Conservation (phyloP, 2,113 vertebrate genomes). For the Ageneiosus marmoratus region DNA sequence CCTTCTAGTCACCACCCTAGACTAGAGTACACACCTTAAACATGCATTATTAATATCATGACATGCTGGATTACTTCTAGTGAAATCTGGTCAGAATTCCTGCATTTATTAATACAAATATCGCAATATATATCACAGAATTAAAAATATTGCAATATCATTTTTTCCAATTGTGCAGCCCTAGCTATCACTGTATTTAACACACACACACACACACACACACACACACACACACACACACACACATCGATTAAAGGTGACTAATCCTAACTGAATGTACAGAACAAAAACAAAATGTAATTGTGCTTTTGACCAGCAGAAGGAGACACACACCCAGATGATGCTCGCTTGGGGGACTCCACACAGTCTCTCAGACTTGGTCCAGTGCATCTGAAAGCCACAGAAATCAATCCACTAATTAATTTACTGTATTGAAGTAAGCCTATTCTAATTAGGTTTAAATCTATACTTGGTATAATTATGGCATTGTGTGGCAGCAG, state of each 20-base stretch:
- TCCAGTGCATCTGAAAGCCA: conserved; percentile 77
- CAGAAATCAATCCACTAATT: conserved; percentile 4
- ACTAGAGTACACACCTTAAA: too few species aligned
- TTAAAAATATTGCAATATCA: too few species aligned
- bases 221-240: neutral
- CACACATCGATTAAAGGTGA: neutral
- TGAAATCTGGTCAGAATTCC: too few species aligned
- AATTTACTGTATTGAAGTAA: neutral
- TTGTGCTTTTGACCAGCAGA: conserved; percentile 35
- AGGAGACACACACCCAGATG: conserved; percentile 57
- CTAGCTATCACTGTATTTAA: too few species aligned
- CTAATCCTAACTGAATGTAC: neutral
- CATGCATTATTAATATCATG: too few species aligned
- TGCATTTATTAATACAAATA: too few species aligned
- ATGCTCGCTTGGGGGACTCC: conserved; percentile 48
- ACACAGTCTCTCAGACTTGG: conserved; percentile 75
- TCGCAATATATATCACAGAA: too few species aligned
- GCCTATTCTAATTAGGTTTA: neutral
- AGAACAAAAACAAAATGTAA: neutral
- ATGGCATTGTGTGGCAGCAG: neutral
- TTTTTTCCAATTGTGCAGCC: neutral
- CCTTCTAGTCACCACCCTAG: too few species aligned
- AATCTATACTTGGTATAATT: neutral
- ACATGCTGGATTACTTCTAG: too few species aligned
- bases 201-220: neutral